phyloP scores from a whole-genome alignment of 2,888 invertebrate genomes.

The Margaritifera margaritifera region DNA sequence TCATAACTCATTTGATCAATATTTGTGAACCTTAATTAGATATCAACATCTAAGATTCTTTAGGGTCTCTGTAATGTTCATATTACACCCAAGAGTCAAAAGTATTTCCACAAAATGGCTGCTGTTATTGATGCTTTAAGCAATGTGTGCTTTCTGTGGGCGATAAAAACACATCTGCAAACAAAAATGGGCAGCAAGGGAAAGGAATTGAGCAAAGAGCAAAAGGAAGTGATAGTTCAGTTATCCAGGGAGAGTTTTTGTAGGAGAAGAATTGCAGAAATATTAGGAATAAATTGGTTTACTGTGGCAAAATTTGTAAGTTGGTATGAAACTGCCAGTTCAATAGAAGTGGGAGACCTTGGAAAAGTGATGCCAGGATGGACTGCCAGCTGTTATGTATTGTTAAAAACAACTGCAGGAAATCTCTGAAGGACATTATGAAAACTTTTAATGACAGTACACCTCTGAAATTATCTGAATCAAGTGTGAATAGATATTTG shows the following conservation, averaged over 20 bases:
- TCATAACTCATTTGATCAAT: no score
- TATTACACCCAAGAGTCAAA: no score
- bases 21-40: no score
- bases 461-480: background rate
- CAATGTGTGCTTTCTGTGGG: no score
- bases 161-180: no score
- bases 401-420: background rate
- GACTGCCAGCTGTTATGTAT: background rate
- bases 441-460: background rate
- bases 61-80: no score
- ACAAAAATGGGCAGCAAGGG: background rate
- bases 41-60: no score
- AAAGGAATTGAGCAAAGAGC: background rate
- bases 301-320: background rate
- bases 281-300: background rate
- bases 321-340: background rate
- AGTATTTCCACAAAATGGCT: no score
- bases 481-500: background rate
- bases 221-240: no score
- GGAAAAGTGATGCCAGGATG: background rate
- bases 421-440: background rate
- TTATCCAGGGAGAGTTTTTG: background rate
- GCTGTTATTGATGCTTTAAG: no score
- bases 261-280: background rate
- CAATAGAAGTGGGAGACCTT: conserved; percentile 1